Evolutionary conservation across 1,140 invertebrate genomes (phyloP).

Genomic region (Drosophila lowei): DNA sequence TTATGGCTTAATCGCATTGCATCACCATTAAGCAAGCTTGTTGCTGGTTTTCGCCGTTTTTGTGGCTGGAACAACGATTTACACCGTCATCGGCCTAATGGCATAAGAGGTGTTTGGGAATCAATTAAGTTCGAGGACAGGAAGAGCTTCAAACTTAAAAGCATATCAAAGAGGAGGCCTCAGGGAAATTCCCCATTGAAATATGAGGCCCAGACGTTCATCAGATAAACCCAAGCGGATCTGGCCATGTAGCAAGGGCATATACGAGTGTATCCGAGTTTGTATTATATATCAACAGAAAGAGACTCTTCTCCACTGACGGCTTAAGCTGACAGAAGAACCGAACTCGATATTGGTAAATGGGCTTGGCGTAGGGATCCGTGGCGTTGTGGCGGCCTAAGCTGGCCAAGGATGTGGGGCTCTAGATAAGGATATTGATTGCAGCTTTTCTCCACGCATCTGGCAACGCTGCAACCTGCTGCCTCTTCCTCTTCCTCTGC

Average conservation of each 20-base stretch:
- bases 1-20: constrained; percentile 78
- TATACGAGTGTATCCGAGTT: neutral
- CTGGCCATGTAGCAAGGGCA: constrained; percentile 25
- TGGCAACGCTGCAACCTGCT: constrained; percentile 49
- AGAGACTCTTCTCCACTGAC: constrained; percentile 7
- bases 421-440: constrained; percentile 26
- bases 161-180: constrained; percentile 26
- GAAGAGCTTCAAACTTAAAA: constrained; percentile 42
- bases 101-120: constrained; percentile 65
- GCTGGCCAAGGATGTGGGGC: constrained; percentile 23
- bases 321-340: constrained; percentile 53
- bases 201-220: constrained; percentile 53
- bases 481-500: constrained; percentile 1
- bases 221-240: constrained; percentile 58
- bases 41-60: constrained; percentile 48
- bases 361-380: constrained; percentile 8
- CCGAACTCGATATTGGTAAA: constrained; percentile 15
- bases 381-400: neutral
- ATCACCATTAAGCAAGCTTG: constrained; percentile 38
- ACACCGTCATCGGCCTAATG: constrained; percentile 73
- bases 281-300: neutral
- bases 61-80: constrained; percentile 55
- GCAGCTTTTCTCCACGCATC: constrained; percentile 15
- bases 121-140: constrained; percentile 62
- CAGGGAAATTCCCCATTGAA: constrained; percentile 43